phyloP scores from a whole-genome alignment of 1,140 invertebrate genomes.

The Dryas iulia region DNA sequence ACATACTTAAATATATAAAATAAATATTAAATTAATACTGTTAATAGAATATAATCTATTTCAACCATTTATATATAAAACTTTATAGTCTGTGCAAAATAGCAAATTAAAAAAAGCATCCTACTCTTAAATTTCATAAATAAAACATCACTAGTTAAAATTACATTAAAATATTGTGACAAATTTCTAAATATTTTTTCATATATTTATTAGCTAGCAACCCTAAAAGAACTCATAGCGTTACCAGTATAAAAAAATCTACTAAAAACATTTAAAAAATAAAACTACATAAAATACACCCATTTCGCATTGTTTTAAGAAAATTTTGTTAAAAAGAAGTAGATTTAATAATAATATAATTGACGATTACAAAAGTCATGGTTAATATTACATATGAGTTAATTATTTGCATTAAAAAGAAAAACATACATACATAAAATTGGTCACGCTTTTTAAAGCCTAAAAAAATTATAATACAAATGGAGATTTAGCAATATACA shows the following conservation, averaged over 20 bases:
- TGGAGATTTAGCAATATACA: too few relatives aligned
- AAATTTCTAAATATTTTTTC: not conserved
- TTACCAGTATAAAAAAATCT: not conserved
- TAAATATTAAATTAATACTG: constrained; percentile 12
- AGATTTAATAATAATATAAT: constrained; percentile 7
- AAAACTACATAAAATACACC: not conserved
- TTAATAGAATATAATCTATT: constrained; percentile 5
- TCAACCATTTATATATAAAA: not conserved
- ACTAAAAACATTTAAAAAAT: not conserved
- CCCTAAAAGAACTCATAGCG: not conserved
- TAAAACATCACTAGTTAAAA: not conserved
- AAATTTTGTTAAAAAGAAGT: not conserved
- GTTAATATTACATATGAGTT: not conserved
- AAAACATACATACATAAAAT: not conserved
- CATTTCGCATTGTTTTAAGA: not conserved
- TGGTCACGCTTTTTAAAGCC: too few relatives aligned
- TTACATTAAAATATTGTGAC: not conserved
- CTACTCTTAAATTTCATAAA: not conserved
- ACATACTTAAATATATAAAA: constrained; percentile 1
- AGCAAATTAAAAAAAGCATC: not conserved
- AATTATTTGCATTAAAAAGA: not conserved
- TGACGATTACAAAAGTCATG: constrained; percentile 19
- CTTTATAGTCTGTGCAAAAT: not conserved
- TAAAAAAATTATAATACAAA: too few relatives aligned
- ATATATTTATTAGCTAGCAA: not conserved